Conservation (phyloP, 2,888 invertebrate genomes). For the Bellardia bayeri region DNA sequence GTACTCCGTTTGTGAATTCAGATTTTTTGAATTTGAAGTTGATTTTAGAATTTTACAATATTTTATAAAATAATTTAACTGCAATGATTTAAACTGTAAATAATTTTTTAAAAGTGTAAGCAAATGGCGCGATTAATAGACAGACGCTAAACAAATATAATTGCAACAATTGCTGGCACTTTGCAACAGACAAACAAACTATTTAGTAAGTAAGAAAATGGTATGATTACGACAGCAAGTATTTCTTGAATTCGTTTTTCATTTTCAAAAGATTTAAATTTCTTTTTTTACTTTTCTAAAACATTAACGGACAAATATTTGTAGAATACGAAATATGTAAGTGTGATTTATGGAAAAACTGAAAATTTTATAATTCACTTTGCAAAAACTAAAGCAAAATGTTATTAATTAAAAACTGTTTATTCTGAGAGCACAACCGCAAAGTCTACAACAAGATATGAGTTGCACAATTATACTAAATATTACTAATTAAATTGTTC, state of each 20-base stretch:
- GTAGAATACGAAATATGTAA: neutral
- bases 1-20: too few relatives aligned
- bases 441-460: neutral
- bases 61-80: neutral
- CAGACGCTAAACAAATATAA: constrained; percentile 21
- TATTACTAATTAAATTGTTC: constrained; percentile 46
- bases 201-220: neutral
- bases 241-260: constrained; percentile 21
- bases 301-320: neutral
- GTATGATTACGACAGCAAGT: neutral
- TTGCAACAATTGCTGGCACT: constrained; percentile 30
- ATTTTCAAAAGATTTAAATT: neutral
- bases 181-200: constrained; percentile 29
- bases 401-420: constrained; percentile 28
- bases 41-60: too few relatives aligned
- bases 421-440: neutral
- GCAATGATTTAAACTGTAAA: neutral
- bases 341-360: neutral
- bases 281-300: neutral
- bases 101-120: constrained; percentile 37
- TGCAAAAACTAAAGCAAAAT: neutral
- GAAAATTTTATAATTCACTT: neutral
- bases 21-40: too few relatives aligned
- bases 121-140: constrained; percentile 8
- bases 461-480: neutral